These are phyloP conservation scores for Melinopterus prodromus DNA, from an alignment of 2,888 invertebrate species.

Conservation along the genomic window DNA sequence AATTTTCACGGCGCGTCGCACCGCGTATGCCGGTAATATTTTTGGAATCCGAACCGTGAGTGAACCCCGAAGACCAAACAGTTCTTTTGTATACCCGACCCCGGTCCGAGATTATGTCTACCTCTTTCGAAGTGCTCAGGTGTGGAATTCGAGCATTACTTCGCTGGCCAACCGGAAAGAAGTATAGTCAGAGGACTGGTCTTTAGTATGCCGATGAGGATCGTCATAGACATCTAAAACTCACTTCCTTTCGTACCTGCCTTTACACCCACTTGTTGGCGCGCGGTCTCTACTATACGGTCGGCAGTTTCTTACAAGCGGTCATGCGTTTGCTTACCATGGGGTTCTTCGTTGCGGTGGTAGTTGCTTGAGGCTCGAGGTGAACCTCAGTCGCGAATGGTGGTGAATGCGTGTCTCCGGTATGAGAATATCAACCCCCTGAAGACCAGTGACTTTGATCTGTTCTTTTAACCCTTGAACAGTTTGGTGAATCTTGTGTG, in stretches of 20 bases:
- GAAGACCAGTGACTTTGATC: neutral
- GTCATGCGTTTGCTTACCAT: constrained; percentile 42
- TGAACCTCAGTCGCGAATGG: neutral
- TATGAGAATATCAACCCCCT: neutral
- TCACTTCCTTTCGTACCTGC: constrained; percentile 46
- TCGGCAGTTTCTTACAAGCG: constrained; percentile 43
- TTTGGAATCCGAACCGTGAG: constrained; percentile 13
- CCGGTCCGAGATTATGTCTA: constrained; percentile 12
- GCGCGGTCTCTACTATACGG: constrained; percentile 41
- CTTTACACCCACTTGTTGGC: constrained; percentile 46
- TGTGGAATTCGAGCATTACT: constrained; percentile 54
- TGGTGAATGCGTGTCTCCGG: constrained; percentile 9
- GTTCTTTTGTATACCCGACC: constrained; percentile 22
- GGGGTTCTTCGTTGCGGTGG: constrained; percentile 12
- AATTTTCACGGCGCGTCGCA: neutral
- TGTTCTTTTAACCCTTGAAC: neutral
- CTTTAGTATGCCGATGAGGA: constrained; percentile 21
- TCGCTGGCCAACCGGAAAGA: constrained; percentile 51
- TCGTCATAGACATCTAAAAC: constrained; percentile 39
- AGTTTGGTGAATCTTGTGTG: neutral
- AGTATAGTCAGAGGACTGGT: constrained; percentile 45
- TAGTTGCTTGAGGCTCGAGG: neutral
- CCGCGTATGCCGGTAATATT: neutral
- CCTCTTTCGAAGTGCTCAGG: constrained; percentile 29
- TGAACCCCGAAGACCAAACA: constrained; percentile 25